Evolutionary conservation across 1,140 invertebrate genomes (phyloP), one percentile per base, ranked within the genome.

Genomic region (Mizuhopecten yessoensis): DNA sequence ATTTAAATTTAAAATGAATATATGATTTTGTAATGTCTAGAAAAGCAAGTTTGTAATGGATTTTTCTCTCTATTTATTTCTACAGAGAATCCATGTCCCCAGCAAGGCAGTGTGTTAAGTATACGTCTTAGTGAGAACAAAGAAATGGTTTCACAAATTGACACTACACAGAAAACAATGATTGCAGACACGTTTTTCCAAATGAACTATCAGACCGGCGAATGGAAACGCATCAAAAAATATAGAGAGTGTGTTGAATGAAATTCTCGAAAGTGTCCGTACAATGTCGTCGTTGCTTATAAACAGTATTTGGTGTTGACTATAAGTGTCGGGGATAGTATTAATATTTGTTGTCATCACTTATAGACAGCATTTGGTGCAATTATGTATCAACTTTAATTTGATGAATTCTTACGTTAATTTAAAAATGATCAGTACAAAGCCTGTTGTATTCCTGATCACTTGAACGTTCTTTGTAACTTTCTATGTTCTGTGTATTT

Each of bases 201-300:
- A 97, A 99, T 99, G 98, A 99, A 99, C 96, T 99, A 99, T 96
- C 98, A 98, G 92, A 99, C 98, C 90, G 98, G 98, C 0, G 98
- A 99, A 96, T 99, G 98, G 98, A 99, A 99, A 94, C 97, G 98
- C 49, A 98, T 99, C 88, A 98, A 98, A 95, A 99, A 99, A 92
- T 95, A 93, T 87, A 91, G 96, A 90, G 96, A 96, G 86, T 91
- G 92, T 92, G 90, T n/a, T n/a, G 57, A 75, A 75, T 75, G 29
- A 75, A 75, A n/a, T 5, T 49, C 5, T 49, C 5, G 11, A 75
- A 57, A 57, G 45, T 11, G 17, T 9, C 23, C 17, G 20, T 17
- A 75, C 13, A 49, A 10, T 49, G 45, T 49, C 11, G n/a, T 29
- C 57, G 29, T 75, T 17, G 36, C n/a, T 75, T n/a, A 39, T 39